Evolutionary conservation across 2,888 invertebrate genomes (phyloP), one percentile per base, ranked within the genome.

Genomic region (Chrysomela aeneicollis): DNA sequence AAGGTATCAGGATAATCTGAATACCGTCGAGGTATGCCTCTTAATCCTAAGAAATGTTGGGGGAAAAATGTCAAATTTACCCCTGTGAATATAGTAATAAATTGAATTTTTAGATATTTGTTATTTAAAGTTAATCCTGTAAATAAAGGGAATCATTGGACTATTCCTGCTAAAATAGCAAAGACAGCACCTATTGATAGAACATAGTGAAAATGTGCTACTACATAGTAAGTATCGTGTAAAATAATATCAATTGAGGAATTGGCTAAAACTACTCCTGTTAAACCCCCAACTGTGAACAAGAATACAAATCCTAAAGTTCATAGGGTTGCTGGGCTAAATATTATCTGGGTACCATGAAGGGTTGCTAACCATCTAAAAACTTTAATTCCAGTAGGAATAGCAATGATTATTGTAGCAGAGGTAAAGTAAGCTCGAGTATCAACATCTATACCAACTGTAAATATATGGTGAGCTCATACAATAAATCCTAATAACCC

Each of bases 381-480:
- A 84, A 93, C 87, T 87, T 93, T 93, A 86, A 93, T 91, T 73
- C 92, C 93, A 15, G 93, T 93, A 0, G 93, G 92, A 0, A 94
- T 87, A 0, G 92, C 92, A 91, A 93, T 93, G 87, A 93, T 90
- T 88, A 92, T 92, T 17, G 92, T 93, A 0, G 92, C 92, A 51
- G 92, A 89, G 0, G 92, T 93, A 81, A 93, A 93, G 81, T 93
- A 93, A 19, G 92, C 92, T 82, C 92, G 91, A 0, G 91, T 92
- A 82, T 93, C 92, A 65, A 92, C 88, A 83, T 93, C 92, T 87
- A 93, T 89, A 0, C 93, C 92, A 35, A 93, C 89, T 1, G 92
- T 92, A 82, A 93, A 94, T 87, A 93, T 93, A 80, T 93, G 92
- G 80, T 93, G 93, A 8, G 92, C 91, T 86, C 92, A 92, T 0